Conservation (phyloP, 2,797 vertebrate species). For the Cryptoblepharus egeriae region DNA sequence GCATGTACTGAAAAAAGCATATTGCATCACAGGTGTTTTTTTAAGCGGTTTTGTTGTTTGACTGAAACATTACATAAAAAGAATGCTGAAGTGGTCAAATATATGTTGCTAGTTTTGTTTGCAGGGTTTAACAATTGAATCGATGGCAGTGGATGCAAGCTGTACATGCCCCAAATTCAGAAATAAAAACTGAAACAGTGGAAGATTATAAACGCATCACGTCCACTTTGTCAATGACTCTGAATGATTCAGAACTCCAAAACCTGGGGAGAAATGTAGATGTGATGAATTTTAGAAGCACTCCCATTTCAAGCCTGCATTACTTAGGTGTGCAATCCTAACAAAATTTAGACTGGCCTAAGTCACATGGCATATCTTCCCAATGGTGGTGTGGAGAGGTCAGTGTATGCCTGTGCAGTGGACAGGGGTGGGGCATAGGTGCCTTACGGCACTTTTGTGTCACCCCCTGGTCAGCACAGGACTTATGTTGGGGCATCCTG, state of each 20-base stretch:
- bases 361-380: too few species aligned
- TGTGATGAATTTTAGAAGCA: background rate
- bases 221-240: background rate
- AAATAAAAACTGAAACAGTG: background rate
- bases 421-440: too few species aligned
- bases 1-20: too few species aligned
- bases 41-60: background rate
- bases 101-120: background rate
- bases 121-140: background rate
- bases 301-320: rapidly evolving
- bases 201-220: background rate
- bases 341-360: too few species aligned
- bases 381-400: too few species aligned
- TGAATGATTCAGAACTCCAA: background rate
- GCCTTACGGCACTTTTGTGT: too few species aligned
- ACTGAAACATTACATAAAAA: background rate
- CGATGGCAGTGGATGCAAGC: background rate
- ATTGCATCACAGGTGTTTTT: too few species aligned
- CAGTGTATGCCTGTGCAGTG: too few species aligned
- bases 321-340: background rate
- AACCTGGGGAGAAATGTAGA: background rate
- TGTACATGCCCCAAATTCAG: background rate
- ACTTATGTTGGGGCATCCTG: too few species aligned
- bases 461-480: too few species aligned
- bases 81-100: background rate